These are phyloP conservation scores for Monochamus saltuarius DNA, from an alignment of 1,140 invertebrate genomes.

Conservation along the genomic window DNA sequence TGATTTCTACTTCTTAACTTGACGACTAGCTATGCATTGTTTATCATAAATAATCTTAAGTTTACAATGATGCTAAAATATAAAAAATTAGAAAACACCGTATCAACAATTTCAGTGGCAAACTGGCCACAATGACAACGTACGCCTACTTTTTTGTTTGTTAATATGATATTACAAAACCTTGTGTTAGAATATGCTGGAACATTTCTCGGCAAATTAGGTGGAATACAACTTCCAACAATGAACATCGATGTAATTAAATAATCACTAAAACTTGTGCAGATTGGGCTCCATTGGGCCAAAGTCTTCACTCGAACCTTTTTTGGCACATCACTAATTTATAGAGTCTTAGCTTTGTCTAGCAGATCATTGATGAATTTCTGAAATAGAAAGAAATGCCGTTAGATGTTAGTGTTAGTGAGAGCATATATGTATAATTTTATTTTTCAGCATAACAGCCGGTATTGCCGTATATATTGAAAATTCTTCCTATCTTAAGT, in stretches of 20 bases:
- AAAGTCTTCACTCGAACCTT: constrained; percentile 37
- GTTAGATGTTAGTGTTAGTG: too few species aligned
- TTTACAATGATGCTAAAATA: constrained; percentile 23
- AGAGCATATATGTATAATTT: too few species aligned
- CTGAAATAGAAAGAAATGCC: constrained; percentile 59
- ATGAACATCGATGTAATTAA: constrained; percentile 34
- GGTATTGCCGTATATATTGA: too few species aligned
- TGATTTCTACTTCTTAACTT: constrained; percentile 24
- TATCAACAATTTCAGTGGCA: constrained; percentile 21
- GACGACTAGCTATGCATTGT: constrained; percentile 25
- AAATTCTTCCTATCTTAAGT: too few species aligned
- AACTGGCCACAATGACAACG: constrained; percentile 17
- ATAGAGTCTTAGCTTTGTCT: constrained; percentile 85
- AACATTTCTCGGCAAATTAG: constrained; percentile 13
- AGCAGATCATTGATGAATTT: constrained; percentile 88
- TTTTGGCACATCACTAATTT: constrained; percentile 54
- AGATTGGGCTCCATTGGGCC: constrained; percentile 35
- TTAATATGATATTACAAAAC: constrained; percentile 1
- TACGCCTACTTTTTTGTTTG: neutral
- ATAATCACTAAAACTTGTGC: constrained; percentile 40
- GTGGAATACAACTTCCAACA: constrained; percentile 16
- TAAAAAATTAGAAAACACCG: constrained; percentile 30
- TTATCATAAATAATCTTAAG: constrained; percentile 24
- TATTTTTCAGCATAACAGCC: too few species aligned
- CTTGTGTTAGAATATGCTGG: neutral